Percentiles rank a stretch among this genome's conserved stretches.
These are phyloP conservation scores for Dicranocentrus wangi DNA, from an alignment of 2,888 invertebrate genomes.

Conservation along the genomic window DNA sequence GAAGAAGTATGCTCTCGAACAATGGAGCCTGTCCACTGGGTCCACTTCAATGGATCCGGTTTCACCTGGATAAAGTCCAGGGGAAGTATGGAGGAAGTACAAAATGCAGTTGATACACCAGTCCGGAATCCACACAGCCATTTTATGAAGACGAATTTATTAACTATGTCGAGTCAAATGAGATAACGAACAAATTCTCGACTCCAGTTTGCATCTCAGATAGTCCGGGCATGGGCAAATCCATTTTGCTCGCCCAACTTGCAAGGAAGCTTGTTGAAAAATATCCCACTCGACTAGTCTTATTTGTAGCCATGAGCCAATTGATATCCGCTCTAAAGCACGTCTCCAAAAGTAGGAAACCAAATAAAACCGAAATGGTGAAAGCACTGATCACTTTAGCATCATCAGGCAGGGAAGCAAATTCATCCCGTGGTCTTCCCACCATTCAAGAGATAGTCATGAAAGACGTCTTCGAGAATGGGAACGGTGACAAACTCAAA, in stretches of 20 bases:
- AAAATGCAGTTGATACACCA: background rate
- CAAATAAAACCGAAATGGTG: background rate
- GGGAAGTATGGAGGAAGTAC: background rate
- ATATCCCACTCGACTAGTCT: background rate
- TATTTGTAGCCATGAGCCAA: background rate
- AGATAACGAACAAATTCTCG: background rate
- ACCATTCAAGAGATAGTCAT: background rate
- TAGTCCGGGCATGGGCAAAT: too few species aligned
- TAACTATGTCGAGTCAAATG: background rate
- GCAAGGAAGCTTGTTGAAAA: background rate
- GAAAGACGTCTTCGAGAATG: background rate
- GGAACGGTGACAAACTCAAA: background rate
- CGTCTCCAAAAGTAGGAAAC: background rate
- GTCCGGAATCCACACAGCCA: background rate
- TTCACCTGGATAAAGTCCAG: background rate
- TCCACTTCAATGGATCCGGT: background rate
- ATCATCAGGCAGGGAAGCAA: background rate
- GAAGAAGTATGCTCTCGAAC: too few species aligned
- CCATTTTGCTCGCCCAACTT: too few species aligned
- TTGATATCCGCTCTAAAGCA: background rate
- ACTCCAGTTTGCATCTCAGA: background rate
- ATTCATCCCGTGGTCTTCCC: background rate
- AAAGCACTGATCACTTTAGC: background rate
- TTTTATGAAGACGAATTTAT: background rate
- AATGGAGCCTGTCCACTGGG: too few species aligned